Evolutionary conservation across 2,888 invertebrate species (phyloP), one percentile per base, ranked within the genome.

Genomic region (Nineta flava): DNA sequence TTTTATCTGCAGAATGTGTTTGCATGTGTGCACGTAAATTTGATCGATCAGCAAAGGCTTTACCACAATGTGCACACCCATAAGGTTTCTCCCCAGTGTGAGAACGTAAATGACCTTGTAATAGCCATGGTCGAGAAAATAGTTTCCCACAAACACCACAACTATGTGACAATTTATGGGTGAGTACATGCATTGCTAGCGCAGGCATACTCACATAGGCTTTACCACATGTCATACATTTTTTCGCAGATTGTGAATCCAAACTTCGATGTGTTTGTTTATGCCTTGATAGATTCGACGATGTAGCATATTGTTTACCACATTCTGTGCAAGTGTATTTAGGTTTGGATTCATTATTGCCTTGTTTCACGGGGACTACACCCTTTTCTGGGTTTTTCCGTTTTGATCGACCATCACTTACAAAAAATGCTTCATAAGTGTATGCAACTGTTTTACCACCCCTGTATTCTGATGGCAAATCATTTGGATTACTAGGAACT

Each of bases 151-250:
- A 96, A 26, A 92, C 83, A 46, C 83, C 81, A 66, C 96, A 96
- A 58, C 85, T 83, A 72, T 95, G 94, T 21, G 83, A 82, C 60
- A 94, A 75, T 63, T 91, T 91, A 71, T 96, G 95, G 45, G 92
- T 94, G 41, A 87, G 75, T 54, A 91, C 82, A 65, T 88, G 91
- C 85, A 90, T 94, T 42, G 94, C 91, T 51, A 95, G 74, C 1
- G 95, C 95, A 0, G 95, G 95, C 94, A 96, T 96, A 55, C 90
- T 90, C 46, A 96, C 95, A 69, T 96, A 96, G 2, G 92, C 90
- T 67, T 95, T 93, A 56, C 90, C 88, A 68, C 95, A 96, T 56
- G 91, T 90, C 57, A 86, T 85, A 67, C 95, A 96, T 61, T 90
- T 87, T 68, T 93, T 93, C 46, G 95, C 95, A 53, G 88, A 80